Conservation (phyloP, 2,797 vertebrate species). For the Trematocara caparti region DNA sequence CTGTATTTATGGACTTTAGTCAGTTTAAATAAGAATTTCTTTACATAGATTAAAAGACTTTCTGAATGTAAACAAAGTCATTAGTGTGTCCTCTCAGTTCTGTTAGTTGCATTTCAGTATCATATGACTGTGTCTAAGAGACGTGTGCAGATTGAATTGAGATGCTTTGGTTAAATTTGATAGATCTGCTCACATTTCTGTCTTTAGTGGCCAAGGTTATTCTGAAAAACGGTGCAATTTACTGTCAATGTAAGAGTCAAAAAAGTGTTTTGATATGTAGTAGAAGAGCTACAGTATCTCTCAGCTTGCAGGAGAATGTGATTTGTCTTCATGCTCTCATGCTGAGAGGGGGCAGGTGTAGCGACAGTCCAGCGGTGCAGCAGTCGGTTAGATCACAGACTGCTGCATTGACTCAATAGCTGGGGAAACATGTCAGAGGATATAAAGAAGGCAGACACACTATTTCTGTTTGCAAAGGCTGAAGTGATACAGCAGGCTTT, state of each 20-base stretch:
- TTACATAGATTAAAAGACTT: not conserved
- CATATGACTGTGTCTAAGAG: not conserved
- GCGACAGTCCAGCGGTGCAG: not conserved
- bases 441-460: not conserved
- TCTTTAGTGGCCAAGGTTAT: not conserved
- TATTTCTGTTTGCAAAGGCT: not conserved
- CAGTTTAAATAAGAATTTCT: not conserved
- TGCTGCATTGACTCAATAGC: not conserved
- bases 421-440: not conserved
- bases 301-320: not conserved
- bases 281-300: not conserved
- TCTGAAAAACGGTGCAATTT: not conserved
- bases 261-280: not conserved
- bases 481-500: not conserved
- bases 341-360: slow-evolving; percentile 4
- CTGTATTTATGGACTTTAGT: not conserved
- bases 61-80: slow-evolving; percentile 1
- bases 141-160: not conserved
- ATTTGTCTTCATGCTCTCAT: not conserved
- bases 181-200: slow-evolving; percentile 22
- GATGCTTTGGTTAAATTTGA: slow-evolving; percentile 24
- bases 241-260: not conserved
- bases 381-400: not conserved
- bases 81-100: not conserved
- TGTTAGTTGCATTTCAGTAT: not conserved